These are phyloP conservation scores for Oncorhynchus kisutch DNA, from an alignment of 2,113 vertebrate genomes.

Conservation along the genomic window DNA sequence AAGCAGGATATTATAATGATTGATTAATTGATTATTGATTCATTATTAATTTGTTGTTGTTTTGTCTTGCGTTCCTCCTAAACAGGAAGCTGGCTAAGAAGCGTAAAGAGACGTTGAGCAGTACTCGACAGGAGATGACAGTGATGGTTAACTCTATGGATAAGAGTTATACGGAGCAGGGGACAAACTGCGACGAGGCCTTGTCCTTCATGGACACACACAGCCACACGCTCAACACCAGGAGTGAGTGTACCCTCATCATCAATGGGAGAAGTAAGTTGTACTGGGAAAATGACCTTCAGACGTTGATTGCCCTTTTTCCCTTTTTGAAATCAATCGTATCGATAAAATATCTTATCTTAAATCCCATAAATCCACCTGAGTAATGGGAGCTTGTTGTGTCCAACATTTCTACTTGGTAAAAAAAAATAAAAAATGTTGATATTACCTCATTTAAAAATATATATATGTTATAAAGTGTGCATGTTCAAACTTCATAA, in stretches of 20 bases:
- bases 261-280: constrained; percentile 75
- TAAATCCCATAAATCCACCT: too few species aligned
- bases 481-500: too few species aligned
- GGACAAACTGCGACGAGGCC: constrained; percentile 96
- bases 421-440: too few species aligned
- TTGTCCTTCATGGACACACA: constrained; percentile 99
- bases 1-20: constrained; percentile 99
- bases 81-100: constrained; percentile 96
- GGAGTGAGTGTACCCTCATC: constrained; percentile 82
- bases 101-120: constrained; percentile 93
- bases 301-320: too few species aligned
- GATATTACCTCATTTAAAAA: too few species aligned
- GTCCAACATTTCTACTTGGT: too few species aligned
- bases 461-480: too few species aligned
- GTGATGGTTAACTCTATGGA: constrained; percentile 99
- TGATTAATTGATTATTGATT: too few species aligned
- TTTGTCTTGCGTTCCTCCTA: constrained; percentile 10
- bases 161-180: constrained; percentile 98
- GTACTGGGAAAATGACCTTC: too few species aligned
- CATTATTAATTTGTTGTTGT: not conserved
- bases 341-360: too few species aligned
- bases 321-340: too few species aligned
- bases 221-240: constrained; percentile 85
- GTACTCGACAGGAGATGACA: constrained; percentile 96
- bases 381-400: too few species aligned